Conservation (phyloP, 2,888 invertebrate species). For the Cephus runcator region DNA sequence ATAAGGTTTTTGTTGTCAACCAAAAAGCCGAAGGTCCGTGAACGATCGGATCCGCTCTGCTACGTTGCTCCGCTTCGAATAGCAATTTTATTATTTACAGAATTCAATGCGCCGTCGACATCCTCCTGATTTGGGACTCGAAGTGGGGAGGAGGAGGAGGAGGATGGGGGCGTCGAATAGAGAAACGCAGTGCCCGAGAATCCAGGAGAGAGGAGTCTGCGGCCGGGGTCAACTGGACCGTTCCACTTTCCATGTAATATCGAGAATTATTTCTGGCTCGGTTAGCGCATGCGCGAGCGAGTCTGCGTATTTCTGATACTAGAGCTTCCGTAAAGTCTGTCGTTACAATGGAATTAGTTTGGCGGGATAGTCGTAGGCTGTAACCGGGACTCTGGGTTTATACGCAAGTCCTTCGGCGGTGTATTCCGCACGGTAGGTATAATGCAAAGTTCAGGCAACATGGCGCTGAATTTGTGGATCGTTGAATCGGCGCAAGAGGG, state of each 20-base stretch:
- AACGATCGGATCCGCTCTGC: not conserved
- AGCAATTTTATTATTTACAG: not conserved
- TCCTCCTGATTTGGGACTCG: not conserved
- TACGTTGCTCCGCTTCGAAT: too few species aligned
- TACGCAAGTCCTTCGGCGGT: constrained; percentile 35
- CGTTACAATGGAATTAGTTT: constrained; percentile 23
- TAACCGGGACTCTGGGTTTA: constrained; percentile 25
- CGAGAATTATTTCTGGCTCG: not conserved
- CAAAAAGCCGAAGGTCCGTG: not conserved
- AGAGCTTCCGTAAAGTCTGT: constrained; percentile 8
- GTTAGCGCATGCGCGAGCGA: not conserved
- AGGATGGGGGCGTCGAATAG: too few species aligned
- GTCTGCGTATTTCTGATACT: not conserved
- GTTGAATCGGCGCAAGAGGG: not conserved
- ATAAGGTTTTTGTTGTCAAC: not conserved
- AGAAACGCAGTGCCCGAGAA: not conserved
- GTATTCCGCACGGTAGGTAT: constrained; percentile 38
- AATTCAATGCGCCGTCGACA: not conserved
- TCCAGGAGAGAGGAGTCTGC: not conserved
- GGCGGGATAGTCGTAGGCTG: too few species aligned
- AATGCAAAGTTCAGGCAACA: constrained; percentile 36
- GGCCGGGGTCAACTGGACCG: not conserved
- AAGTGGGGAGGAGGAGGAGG: too few species aligned
- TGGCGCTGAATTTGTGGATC: not conserved
- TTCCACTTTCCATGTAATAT: not conserved